Evolutionary conservation across 2,113 vertebrate species (phyloP).

Genomic region (Tenrec ecaudatus): DNA sequence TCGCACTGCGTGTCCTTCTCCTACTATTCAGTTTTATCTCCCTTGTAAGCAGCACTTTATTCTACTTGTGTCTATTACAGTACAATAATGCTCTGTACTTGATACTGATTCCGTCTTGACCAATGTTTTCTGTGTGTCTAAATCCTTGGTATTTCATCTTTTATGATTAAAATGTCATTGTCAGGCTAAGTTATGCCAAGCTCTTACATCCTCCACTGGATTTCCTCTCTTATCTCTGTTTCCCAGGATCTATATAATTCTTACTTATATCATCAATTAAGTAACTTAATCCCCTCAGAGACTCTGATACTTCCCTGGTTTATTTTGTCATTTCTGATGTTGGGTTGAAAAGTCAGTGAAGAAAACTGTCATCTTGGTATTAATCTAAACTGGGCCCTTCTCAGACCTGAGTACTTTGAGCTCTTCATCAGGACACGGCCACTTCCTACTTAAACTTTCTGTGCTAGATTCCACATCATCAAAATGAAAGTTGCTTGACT

Average conservation of each 20-base stretch:
- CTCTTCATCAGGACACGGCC: background rate
- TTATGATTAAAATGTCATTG: background rate
- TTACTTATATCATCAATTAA: background rate
- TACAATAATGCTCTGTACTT: too few species aligned
- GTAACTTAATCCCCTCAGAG: background rate
- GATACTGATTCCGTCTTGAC: background rate
- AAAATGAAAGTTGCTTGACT: background rate
- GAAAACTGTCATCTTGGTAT: background rate
- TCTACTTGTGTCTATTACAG: background rate
- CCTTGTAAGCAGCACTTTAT: fast-evolving
- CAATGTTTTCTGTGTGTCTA: background rate
- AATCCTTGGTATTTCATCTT: background rate
- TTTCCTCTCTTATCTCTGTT: fast-evolving
- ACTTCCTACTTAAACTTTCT: background rate
- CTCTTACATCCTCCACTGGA: background rate
- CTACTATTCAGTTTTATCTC: fast-evolving
- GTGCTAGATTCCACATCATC: background rate
- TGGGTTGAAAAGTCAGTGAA: background rate
- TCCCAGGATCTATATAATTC: background rate
- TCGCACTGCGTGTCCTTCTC: fast-evolving
- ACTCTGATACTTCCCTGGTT: fast-evolving
- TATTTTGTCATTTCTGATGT: background rate
- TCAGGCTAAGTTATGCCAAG: background rate
- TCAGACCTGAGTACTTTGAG: background rate
- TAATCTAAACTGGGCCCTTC: background rate